A percentile compares a stretch with the other conserved stretches of the same genome.
These are phyloP conservation scores for Drosophila dunni DNA, from an alignment of 1,140 invertebrate species.

Conservation along the genomic window DNA sequence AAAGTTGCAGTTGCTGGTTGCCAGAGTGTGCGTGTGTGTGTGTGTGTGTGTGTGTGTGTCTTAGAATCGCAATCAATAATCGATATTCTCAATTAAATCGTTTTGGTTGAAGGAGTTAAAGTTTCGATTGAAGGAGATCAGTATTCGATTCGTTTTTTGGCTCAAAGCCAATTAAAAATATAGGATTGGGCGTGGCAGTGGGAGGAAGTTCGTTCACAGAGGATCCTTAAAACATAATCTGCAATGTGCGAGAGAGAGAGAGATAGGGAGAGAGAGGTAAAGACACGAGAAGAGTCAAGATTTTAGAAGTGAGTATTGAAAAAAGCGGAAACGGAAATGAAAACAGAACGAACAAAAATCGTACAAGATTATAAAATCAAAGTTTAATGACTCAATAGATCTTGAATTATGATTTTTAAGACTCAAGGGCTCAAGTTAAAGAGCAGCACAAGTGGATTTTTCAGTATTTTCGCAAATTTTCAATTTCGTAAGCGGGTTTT, in stretches of 20 bases:
- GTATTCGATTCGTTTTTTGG: slow-evolving; percentile 5
- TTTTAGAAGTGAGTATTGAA: slow-evolving; percentile 5
- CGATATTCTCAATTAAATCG: slow-evolving; percentile 7
- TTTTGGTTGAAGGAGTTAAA: not conserved
- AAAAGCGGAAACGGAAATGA: slow-evolving; percentile 11
- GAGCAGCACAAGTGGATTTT: slow-evolving; percentile 28
- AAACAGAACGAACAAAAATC: not conserved
- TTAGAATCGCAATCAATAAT: slow-evolving; percentile 19
- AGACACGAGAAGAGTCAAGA: slow-evolving; percentile 1
- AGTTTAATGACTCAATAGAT: not conserved
- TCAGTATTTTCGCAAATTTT: not conserved
- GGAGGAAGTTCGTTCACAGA: slow-evolving; percentile 58
- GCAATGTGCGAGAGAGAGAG: slow-evolving; percentile 39
- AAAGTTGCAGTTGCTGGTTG: slow-evolving; percentile 40
- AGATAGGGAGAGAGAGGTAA: slow-evolving; percentile 14
- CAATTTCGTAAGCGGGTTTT: slow-evolving; percentile 6
- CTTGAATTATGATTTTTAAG: not conserved
- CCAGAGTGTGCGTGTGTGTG: slow-evolving; percentile 26
- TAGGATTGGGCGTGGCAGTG: slow-evolving; percentile 1
- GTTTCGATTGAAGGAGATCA: not conserved
- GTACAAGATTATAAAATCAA: not conserved
- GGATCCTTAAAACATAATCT: slow-evolving; percentile 65
- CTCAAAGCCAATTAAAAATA: slow-evolving; percentile 15
- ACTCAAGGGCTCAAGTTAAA: not conserved
- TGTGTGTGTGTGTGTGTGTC: slow-evolving; percentile 15